phyloP scores from a whole-genome alignment of 2,888 invertebrate species.

The Cistogaster globosa region DNA sequence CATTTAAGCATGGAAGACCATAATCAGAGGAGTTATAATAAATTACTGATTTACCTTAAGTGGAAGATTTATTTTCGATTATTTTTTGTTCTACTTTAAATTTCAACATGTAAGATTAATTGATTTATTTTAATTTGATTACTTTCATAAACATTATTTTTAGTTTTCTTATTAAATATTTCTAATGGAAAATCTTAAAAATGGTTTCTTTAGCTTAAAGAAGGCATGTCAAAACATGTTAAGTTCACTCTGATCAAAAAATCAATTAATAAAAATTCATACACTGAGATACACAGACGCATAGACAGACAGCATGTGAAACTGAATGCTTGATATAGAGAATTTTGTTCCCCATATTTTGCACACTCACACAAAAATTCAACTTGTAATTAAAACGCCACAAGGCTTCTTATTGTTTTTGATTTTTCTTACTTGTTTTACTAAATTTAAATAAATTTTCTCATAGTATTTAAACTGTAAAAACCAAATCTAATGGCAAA shows the following conservation, averaged over 20 bases:
- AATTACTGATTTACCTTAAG: too few species aligned
- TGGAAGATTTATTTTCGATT: too few species aligned
- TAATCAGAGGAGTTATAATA: too few species aligned
- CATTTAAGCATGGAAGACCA: too few species aligned
- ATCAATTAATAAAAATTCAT: slow-evolving; percentile 48
- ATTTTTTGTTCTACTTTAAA: too few species aligned
- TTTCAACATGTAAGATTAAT: neutral
- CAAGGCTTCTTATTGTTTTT: slow-evolving; percentile 41
- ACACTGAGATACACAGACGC: neutral
- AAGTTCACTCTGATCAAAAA: slow-evolving; percentile 40
- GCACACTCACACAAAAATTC: neutral
- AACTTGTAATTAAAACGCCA: slow-evolving; percentile 62
- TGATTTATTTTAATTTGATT: neutral
- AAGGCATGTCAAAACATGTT: slow-evolving; percentile 54
- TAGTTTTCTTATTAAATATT: neutral
- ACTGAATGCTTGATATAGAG: neutral
- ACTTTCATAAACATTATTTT: neutral
- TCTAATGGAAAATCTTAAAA: slow-evolving; percentile 1
- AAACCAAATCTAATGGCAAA: neutral
- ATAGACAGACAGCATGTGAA: neutral
- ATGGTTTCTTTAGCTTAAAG: slow-evolving; percentile 3
- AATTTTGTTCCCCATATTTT: slow-evolving; percentile 2
- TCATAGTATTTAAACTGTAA: slow-evolving; percentile 1
- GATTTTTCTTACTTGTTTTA: slow-evolving; percentile 10
- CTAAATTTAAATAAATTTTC: slow-evolving; percentile 48